Percentiles rank a stretch among this genome's conserved stretches.
Evolutionary conservation across 1,140 invertebrate genomes (phyloP).

Genomic region (Lepidotrigona ventralis): DNA sequence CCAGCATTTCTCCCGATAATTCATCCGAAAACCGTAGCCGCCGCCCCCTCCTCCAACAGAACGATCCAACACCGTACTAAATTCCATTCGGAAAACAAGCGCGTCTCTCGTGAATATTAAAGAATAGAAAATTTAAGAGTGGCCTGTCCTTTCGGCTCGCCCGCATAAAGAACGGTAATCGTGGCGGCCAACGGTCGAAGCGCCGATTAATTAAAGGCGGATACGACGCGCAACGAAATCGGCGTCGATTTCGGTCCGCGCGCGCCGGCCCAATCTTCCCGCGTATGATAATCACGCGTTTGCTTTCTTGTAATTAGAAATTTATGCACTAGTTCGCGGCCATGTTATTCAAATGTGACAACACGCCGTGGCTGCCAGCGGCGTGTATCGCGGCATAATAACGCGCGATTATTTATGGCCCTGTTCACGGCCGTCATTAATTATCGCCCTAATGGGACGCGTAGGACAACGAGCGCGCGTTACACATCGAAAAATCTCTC

Average conservation of each 20-base stretch:
- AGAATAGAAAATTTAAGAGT: constrained; percentile 48
- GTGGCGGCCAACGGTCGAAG: constrained; percentile 14
- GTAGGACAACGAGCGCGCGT: constrained; percentile 57
- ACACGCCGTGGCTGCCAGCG: constrained; percentile 57
- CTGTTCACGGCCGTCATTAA: constrained; percentile 69
- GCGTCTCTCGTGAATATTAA: constrained; percentile 29
- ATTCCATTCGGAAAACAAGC: constrained; percentile 17
- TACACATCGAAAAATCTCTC: constrained; percentile 45
- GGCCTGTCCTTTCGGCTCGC: background rate
- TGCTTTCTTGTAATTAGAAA: constrained; percentile 79
- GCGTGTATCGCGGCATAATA: constrained; percentile 66
- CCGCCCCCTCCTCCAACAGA: no score
- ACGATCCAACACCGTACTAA: background rate
- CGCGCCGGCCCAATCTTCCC: no score
- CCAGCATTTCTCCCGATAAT: background rate
- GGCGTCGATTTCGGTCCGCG: constrained; percentile 19
- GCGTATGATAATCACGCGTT: constrained; percentile 48
- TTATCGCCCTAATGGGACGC: constrained; percentile 72
- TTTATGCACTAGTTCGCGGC: constrained; percentile 77
- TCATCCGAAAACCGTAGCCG: background rate
- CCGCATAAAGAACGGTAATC: constrained; percentile 46
- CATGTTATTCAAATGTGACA: constrained; percentile 79
- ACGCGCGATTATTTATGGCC: constrained; percentile 69
- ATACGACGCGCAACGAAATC: constrained; percentile 20
- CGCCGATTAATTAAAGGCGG: constrained; percentile 34